Conservation (phyloP, 2,113 vertebrate genomes). For the Thamnaconus septentrionalis region DNA sequence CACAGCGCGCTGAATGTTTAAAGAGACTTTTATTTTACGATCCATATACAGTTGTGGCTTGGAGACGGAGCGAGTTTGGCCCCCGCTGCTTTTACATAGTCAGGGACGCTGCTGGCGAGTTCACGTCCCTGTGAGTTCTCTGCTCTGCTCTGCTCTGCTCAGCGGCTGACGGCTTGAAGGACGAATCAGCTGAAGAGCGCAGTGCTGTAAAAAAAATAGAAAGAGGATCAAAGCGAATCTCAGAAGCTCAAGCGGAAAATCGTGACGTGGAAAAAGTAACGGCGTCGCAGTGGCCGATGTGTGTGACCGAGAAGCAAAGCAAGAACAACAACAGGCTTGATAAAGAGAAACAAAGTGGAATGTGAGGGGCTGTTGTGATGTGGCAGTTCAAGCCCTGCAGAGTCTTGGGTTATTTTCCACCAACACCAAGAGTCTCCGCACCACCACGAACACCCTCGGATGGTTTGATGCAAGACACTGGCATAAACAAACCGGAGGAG, state of each 20-base stretch:
- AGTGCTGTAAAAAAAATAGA: constrained; percentile 11
- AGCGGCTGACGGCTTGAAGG: constrained; percentile 27
- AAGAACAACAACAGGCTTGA: too few relatives aligned
- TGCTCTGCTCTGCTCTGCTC: constrained; percentile 11
- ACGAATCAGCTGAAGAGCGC: constrained; percentile 19
- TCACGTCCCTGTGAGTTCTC: constrained; percentile 8
- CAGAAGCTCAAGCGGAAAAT: not conserved
- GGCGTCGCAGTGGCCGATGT: too few relatives aligned
- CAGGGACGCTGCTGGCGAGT: constrained; percentile 30
- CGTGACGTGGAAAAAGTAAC: too few relatives aligned
- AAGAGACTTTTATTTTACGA: constrained; percentile 70
- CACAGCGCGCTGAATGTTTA: constrained; percentile 70
- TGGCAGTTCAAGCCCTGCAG: too few relatives aligned
- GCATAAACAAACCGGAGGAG: too few relatives aligned
- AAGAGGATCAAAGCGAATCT: constrained; percentile 5
- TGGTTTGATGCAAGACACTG: too few relatives aligned
- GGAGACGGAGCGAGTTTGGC: not conserved
- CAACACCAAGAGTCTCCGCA: too few relatives aligned
- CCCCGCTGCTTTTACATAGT: constrained; percentile 60
- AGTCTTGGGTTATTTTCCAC: too few relatives aligned
- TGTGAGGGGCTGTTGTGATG: too few relatives aligned
- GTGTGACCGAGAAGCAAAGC: too few relatives aligned
- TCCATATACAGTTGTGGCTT: constrained; percentile 63
- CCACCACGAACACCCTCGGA: too few relatives aligned
- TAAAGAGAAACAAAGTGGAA: too few relatives aligned